Evolutionary conservation across 1,140 invertebrate genomes (phyloP).

Genomic region (Oryzaephilus surinamensis): DNA sequence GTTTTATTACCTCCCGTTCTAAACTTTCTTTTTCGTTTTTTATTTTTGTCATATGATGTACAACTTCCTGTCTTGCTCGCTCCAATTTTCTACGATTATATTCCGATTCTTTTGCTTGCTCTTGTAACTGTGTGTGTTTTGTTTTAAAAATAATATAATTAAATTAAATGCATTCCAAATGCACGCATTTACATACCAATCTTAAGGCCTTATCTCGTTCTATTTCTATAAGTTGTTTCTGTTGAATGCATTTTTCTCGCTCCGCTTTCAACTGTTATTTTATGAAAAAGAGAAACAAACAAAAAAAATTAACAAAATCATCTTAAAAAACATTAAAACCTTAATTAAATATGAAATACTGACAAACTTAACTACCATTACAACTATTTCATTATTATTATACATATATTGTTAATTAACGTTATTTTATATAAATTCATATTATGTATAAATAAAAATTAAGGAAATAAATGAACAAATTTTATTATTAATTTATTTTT

Average conservation of each 20-base stretch:
- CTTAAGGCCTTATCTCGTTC: conserved; percentile 39
- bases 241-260: conserved; percentile 37
- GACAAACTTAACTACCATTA: too few relatives aligned
- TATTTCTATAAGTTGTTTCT: conserved; percentile 37
- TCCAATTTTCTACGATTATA: conserved; percentile 45
- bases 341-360: too few relatives aligned
- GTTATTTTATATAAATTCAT: too few relatives aligned
- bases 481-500: too few relatives aligned
- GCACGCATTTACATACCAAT: conserved; percentile 30
- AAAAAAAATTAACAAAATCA: background rate
- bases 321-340: background rate
- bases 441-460: too few relatives aligned
- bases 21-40: conserved; percentile 46
- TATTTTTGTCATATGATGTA: conserved; percentile 48
- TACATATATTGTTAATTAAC: too few relatives aligned
- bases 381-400: too few relatives aligned
- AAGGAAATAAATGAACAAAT: too few relatives aligned
- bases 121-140: conserved; percentile 36
- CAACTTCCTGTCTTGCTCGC: conserved; percentile 46
- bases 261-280: conserved; percentile 29
- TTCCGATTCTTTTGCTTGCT: conserved; percentile 47
- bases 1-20: conserved; percentile 43
- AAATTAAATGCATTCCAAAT: background rate
- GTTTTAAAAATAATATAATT: background rate
- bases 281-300: too few relatives aligned